Percentiles rank a stretch among this genome's conserved stretches.
These are phyloP conservation scores for Drosophila recens DNA, from an alignment of 2,888 invertebrate genomes.

Conservation along the genomic window DNA sequence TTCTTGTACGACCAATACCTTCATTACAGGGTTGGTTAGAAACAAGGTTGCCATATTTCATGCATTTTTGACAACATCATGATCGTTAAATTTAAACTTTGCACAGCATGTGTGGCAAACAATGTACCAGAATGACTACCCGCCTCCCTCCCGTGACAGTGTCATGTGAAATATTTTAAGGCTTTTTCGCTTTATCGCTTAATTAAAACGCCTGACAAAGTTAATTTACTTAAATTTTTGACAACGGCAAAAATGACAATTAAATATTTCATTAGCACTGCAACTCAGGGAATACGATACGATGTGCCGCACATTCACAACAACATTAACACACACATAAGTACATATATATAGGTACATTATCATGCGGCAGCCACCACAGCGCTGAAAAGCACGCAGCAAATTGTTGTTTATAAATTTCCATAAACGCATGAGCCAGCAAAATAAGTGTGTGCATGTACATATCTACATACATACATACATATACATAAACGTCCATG, in stretches of 20 bases:
- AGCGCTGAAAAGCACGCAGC: conserved; percentile 32
- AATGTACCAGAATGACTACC: conserved; percentile 11
- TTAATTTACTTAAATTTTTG: conserved; percentile 74
- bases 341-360: conserved; percentile 10
- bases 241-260: conserved; percentile 69
- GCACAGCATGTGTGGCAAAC: conserved; percentile 14
- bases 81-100: conserved; percentile 34
- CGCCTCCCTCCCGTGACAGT: too few relatives aligned
- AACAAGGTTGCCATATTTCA: too few relatives aligned
- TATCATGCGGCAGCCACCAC: conserved; percentile 28
- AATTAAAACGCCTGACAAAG: conserved; percentile 71
- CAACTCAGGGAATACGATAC: conserved; percentile 41
- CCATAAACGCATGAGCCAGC: conserved; percentile 46
- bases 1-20: too few relatives aligned
- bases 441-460: conserved; percentile 10
- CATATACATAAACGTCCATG: background rate
- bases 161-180: conserved; percentile 28
- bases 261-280: conserved; percentile 75
- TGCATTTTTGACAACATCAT: too few relatives aligned
- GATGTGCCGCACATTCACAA: conserved; percentile 9
- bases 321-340: conserved; percentile 6
- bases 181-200: conserved; percentile 45
- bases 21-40: too few relatives aligned
- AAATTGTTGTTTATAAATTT: conserved; percentile 53
- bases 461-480: background rate